A percentile compares a stretch with the other conserved stretches of the same genome.
phyloP scores from a whole-genome alignment of 2,797 vertebrate genomes.

The Tolypeutes matacus region DNA sequence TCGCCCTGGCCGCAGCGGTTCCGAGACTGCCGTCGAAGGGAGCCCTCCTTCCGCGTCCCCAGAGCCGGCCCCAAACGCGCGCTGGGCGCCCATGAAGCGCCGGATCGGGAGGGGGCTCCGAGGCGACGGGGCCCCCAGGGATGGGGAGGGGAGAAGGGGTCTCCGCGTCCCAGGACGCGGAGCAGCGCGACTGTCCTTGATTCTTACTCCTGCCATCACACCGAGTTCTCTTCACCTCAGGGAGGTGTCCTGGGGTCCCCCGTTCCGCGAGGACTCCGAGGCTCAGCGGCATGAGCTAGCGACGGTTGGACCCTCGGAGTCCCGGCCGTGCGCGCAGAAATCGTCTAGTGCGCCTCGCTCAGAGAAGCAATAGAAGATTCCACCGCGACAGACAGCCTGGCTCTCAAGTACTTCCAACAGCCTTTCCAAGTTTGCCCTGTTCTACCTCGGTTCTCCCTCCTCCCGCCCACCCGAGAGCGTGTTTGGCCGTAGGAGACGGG shows the following conservation, averaged over 20 bases:
- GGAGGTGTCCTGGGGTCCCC: not conserved
- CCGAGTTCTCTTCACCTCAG: not conserved
- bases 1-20: not conserved
- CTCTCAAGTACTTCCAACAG: constrained; percentile 81
- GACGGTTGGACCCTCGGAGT: not conserved
- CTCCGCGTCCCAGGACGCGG: not conserved
- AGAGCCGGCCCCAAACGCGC: not conserved
- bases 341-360: constrained; percentile 60
- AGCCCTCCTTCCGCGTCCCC: not conserved
- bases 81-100: not conserved
- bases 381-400: not conserved
- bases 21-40: no score
- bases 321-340: not conserved
- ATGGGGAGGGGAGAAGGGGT: not conserved
- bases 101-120: not conserved
- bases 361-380: constrained; percentile 51
- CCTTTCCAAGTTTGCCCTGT: constrained; percentile 64
- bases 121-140: not conserved
- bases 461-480: constrained; percentile 77
- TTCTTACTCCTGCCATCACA: not conserved
- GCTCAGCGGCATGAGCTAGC: not conserved
- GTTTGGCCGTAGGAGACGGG: constrained; percentile 63
- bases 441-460: constrained; percentile 18
- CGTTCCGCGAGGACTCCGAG: not conserved
- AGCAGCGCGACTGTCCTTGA: not conserved